Conservation (phyloP, 2,888 invertebrate genomes). For the Erannis defoliaria region DNA sequence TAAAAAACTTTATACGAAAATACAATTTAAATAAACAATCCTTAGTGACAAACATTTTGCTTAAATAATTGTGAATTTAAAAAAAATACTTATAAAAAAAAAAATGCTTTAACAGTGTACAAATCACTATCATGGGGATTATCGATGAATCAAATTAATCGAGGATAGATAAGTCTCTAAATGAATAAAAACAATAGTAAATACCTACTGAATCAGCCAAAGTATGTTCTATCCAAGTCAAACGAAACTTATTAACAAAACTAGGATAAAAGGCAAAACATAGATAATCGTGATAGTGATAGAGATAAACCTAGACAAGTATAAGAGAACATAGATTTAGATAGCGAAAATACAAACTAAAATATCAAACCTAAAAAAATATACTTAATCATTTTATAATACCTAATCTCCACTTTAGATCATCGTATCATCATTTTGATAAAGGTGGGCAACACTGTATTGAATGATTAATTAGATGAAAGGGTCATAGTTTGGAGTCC, state of each 20-base stretch:
- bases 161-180: no score
- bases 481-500: slow-evolving; percentile 19
- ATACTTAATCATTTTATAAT: background rate
- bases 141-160: no score
- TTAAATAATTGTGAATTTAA: no score
- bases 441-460: slow-evolving; percentile 8
- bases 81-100: no score
- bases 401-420: background rate
- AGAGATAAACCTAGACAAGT: background rate
- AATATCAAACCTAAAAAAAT: background rate
- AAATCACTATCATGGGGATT: no score
- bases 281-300: background rate
- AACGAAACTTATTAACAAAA: background rate
- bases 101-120: no score
- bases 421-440: slow-evolving; percentile 2
- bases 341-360: background rate
- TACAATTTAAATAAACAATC: no score
- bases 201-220: no score
- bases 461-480: slow-evolving; percentile 11
- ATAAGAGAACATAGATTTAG: background rate
- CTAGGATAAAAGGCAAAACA: background rate
- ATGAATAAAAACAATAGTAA: no score
- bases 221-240: no score
- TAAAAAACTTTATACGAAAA: no score
- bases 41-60: no score